A percentile compares a stretch with the other conserved stretches of the same genome.
Evolutionary conservation across 1,140 invertebrate genomes (phyloP).

Genomic region (Thalassaphorura encarpata): DNA sequence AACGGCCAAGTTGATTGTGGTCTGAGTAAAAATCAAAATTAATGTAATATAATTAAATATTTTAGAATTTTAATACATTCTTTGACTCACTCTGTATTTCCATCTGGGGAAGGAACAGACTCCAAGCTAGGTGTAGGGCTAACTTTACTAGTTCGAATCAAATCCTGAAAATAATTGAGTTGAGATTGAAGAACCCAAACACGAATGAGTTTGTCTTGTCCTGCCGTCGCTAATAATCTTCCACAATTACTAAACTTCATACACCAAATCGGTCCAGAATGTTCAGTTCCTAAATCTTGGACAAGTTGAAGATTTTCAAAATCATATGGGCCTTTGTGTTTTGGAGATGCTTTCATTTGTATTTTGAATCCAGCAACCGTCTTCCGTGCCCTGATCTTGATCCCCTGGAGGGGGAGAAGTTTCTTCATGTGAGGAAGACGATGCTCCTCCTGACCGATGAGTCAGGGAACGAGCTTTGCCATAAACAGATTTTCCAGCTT

Average conservation of each 20-base stretch:
- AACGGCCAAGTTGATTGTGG: slow-evolving; percentile 49
- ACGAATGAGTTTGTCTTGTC: slow-evolving; percentile 83
- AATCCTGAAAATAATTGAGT: slow-evolving; percentile 82
- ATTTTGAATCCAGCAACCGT: slow-evolving; percentile 23
- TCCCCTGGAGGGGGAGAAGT: not conserved
- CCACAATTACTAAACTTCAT: slow-evolving; percentile 98
- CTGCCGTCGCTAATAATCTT: slow-evolving; percentile 82
- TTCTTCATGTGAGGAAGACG: not conserved
- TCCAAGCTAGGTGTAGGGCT: slow-evolving; percentile 84
- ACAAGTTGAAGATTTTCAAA: slow-evolving; percentile 69
- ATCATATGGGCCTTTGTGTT: slow-evolving; percentile 92
- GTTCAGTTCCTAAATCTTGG: slow-evolving; percentile 71
- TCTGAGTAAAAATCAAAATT: too few species aligned
- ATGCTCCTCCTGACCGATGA: slow-evolving; percentile 43
- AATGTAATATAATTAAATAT: too few species aligned
- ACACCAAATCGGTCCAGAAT: slow-evolving; percentile 90
- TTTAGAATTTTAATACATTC: not conserved
- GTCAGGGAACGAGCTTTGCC: slow-evolving; percentile 82
- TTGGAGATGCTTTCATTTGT: slow-evolving; percentile 77
- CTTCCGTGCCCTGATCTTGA: not conserved
- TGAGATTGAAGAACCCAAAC: slow-evolving; percentile 89
- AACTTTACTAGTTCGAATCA: slow-evolving; percentile 70
- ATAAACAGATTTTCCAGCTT: slow-evolving; percentile 76
- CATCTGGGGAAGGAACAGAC: slow-evolving; percentile 52
- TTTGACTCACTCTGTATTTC: slow-evolving; percentile 50